These are phyloP conservation scores for Elmis aenea DNA, from an alignment of 2,888 invertebrate species.

Conservation along the genomic window DNA sequence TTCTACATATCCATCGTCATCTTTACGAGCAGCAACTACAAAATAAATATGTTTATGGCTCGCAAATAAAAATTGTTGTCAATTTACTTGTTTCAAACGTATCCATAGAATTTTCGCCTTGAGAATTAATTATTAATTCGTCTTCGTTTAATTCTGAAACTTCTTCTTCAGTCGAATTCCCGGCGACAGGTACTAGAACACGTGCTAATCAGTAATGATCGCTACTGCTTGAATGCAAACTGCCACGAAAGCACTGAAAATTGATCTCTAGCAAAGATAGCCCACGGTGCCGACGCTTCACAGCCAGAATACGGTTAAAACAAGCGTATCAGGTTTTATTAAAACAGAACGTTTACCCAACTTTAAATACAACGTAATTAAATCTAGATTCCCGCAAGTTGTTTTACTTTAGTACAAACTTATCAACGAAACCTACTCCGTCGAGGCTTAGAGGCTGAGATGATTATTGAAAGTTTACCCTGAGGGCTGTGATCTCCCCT, in stretches of 20 bases:
- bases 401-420: constrained; percentile 16
- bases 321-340: constrained; percentile 20
- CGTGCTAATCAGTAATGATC: constrained; percentile 26
- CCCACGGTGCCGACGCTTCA: constrained; percentile 28
- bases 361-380: constrained; percentile 22
- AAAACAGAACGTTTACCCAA: constrained; percentile 15
- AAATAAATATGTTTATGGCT: constrained; percentile 20
- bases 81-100: constrained; percentile 56
- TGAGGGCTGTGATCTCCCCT: too few species aligned
- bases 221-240: constrained; percentile 17
- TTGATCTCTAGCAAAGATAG: constrained; percentile 31
- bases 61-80: constrained; percentile 3
- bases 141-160: constrained; percentile 48
- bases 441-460: too few species aligned
- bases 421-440: constrained; percentile 15
- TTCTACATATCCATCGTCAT: constrained; percentile 56
- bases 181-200: constrained; percentile 40
- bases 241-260: constrained; percentile 23
- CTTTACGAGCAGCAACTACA: constrained; percentile 54
- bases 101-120: constrained; percentile 49
- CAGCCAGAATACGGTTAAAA: too few species aligned
- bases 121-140: constrained; percentile 51
- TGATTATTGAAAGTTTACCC: too few species aligned
- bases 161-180: constrained; percentile 52
- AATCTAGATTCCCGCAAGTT: constrained; percentile 18